Evolutionary conservation across 1,140 invertebrate species (phyloP).

Genomic region (Monomorium pharaonis): DNA sequence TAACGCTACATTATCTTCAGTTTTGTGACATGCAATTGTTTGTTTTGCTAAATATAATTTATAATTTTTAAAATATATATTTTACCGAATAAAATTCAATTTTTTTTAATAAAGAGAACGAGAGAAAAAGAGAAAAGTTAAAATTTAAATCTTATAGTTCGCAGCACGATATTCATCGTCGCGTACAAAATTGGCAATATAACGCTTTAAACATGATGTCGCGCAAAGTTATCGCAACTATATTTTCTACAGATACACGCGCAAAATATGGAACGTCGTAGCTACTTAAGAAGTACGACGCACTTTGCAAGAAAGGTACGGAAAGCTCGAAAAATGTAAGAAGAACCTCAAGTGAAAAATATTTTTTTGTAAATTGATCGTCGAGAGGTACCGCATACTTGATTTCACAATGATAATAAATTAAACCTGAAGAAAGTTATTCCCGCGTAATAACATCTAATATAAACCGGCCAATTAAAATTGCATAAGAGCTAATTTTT

Average conservation of each 20-base stretch:
- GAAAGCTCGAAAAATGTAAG: slow-evolving; percentile 17
- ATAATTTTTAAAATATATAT: not conserved
- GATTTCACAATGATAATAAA: slow-evolving; percentile 46
- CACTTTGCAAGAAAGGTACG: slow-evolving; percentile 29
- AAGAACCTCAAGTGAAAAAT: slow-evolving; percentile 2
- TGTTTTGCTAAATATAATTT: not conserved
- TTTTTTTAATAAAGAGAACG: not conserved
- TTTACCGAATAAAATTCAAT: not conserved
- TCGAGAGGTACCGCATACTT: not conserved
- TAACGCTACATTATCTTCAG: not conserved
- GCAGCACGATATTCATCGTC: slow-evolving; percentile 10
- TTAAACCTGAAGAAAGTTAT: slow-evolving; percentile 7
- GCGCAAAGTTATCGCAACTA: slow-evolving; percentile 38
- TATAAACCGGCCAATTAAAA: not conserved
- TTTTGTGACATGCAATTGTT: not conserved
- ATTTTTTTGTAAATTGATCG: slow-evolving; percentile 34
- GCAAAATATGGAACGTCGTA: slow-evolving; percentile 35
- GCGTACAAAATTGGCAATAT: slow-evolving; percentile 28
- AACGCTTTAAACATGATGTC: slow-evolving; percentile 19
- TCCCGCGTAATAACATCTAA: slow-evolving; percentile 30
- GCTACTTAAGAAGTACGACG: slow-evolving; percentile 29
- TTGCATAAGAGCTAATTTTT: slow-evolving; percentile 18
- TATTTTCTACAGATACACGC: slow-evolving; percentile 20
- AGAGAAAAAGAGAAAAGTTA: not conserved
- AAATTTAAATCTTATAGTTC: not conserved